phyloP scores from a whole-genome alignment of 2,888 invertebrate species.

The Listrodromus nycthemerus region DNA sequence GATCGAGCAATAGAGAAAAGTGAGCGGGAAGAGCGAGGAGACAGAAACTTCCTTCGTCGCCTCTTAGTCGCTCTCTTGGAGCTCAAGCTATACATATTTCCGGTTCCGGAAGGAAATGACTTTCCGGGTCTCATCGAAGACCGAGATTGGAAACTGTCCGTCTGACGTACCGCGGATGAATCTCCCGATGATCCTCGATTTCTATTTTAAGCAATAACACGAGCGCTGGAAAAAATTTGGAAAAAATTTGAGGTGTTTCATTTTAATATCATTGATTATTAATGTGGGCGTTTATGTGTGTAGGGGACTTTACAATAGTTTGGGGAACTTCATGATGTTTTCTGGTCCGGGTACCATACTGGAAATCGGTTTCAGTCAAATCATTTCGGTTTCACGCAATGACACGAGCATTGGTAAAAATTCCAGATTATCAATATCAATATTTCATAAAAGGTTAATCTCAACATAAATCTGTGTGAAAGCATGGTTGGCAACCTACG shows the following conservation, averaged over 20 bases:
- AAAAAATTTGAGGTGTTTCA: background rate
- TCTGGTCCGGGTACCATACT: no score
- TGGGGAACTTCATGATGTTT: no score
- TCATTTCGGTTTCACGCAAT: no score
- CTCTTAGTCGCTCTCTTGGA: background rate
- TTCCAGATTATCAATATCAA: no score
- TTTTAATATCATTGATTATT: no score
- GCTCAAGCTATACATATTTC: constrained; percentile 59
- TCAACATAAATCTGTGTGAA: no score
- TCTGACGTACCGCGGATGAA: constrained; percentile 12
- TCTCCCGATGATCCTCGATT: constrained; percentile 37
- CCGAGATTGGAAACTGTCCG: constrained; percentile 34
- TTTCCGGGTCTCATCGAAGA: constrained; percentile 32
- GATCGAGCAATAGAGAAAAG: constrained; percentile 52
- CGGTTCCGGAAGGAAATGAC: constrained; percentile 70
- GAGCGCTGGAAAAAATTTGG: constrained; percentile 18
- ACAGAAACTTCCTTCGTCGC: constrained; percentile 27
- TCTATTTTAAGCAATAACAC: constrained; percentile 64
- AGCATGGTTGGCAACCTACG: no score
- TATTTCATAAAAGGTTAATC: no score
- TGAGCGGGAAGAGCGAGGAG: constrained; percentile 26
- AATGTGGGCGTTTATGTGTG: no score
- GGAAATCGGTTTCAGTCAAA: no score
- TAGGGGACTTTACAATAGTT: background rate
- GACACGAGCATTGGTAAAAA: no score